phyloP scores from a whole-genome alignment of 2,113 vertebrate species.

The Poicephalus meyeri region DNA sequence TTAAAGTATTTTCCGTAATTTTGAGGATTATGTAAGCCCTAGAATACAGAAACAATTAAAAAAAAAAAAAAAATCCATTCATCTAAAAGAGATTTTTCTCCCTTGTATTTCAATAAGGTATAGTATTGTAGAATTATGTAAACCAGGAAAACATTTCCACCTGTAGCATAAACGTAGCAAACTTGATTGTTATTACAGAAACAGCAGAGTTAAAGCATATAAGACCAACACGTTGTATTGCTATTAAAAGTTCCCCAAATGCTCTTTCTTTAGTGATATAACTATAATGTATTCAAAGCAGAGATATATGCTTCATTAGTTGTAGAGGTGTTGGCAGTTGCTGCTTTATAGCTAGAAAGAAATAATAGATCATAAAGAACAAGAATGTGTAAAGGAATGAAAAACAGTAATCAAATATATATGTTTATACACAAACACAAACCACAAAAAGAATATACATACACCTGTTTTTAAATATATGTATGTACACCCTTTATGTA shows the following conservation, averaged over 20 bases:
- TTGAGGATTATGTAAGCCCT: background rate
- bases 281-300: conserved; percentile 39
- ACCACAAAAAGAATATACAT: background rate
- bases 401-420: conserved; percentile 7
- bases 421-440: background rate
- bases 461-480: background rate
- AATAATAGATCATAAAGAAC: conserved; percentile 49
- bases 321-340: conserved; percentile 27
- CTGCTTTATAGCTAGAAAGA: conserved; percentile 45
- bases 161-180: conserved; percentile 21
- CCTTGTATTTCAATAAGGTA: conserved; percentile 25
- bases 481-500: background rate
- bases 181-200: conserved; percentile 51
- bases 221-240: conserved; percentile 1
- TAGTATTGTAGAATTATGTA: conserved; percentile 23
- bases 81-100: conserved; percentile 34
- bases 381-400: conserved; percentile 25
- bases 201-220: conserved; percentile 19
- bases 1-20: background rate
- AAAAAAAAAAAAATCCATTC: background rate
- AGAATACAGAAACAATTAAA: background rate
- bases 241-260: conserved; percentile 48
- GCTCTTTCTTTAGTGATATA: conserved; percentile 5
- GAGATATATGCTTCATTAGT: conserved; percentile 46
- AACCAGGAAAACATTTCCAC: conserved; percentile 50